Evolutionary conservation across 1,140 invertebrate species (phyloP), one percentile per base, ranked within the genome.

Genomic region (Bombus polaris): DNA sequence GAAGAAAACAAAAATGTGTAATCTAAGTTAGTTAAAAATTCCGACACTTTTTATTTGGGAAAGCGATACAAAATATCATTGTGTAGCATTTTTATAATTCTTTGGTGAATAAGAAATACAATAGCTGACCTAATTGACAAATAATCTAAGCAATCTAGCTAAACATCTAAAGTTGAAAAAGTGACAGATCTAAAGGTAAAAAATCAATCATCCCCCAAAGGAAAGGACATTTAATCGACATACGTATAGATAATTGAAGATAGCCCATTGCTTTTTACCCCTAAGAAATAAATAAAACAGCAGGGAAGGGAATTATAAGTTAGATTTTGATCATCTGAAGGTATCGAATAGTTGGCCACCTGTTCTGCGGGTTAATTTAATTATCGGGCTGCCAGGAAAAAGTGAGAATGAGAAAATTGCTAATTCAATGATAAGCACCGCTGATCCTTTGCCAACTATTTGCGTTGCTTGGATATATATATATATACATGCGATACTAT

Each of bases 401-500:
- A 85, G 44, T 42, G 22, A 68, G 79, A 85, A 85, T 68, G 83
- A 75, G 84, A 81, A 85, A 81, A 85, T 81, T 68, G 79, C 44
- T 81, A 85, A 85, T 85, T 85, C 79, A 81, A 47, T 75, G 84
- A 85, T 85, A 85, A 85, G 79, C 59, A 74, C 22, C 8, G 13
- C 53, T 81, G 71, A 59, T 68, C 22, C 22, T 12, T n/a, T 81
- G 79, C 84, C 84, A 85, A 85, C 57, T 42, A 62, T 74, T 75
- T 59, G 59, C 78, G 44, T 81, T 70, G 22, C 59, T 53, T 59
- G 25, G 25, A 39, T 57, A 74, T 74, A 47, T 47, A 44, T 42
- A 42, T 12, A 39, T 57, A 71, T 32, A 71, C 47, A 47, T 2
- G 18, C 47, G 83, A 70, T 85, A 74, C 66, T 73, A 81, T 85